These are phyloP conservation scores for Celastrina argiolus DNA, from an alignment of 2,888 invertebrate species.

Conservation along the genomic window DNA sequence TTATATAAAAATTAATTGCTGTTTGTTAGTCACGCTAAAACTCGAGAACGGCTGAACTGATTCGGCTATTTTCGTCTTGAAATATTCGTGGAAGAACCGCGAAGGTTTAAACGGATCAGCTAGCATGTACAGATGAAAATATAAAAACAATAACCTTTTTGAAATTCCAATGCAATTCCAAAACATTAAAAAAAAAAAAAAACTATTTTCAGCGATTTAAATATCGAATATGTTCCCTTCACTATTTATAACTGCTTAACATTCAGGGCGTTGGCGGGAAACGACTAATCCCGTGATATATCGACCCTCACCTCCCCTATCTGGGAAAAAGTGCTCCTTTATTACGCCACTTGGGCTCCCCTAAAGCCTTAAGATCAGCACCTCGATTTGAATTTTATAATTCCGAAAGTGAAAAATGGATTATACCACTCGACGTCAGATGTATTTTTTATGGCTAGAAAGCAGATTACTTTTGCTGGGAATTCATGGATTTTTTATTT, in stretches of 20 bases:
- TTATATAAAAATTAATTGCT: too few species aligned
- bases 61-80: too few species aligned
- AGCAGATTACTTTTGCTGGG: neutral
- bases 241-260: slow-evolving; percentile 50
- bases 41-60: too few species aligned
- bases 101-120: too few species aligned
- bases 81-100: too few species aligned
- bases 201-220: neutral
- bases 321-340: slow-evolving; percentile 68
- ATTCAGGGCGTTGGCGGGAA: slow-evolving; percentile 62
- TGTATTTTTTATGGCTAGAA: neutral
- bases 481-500: neutral
- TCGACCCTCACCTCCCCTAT: slow-evolving; percentile 71
- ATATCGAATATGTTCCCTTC: slow-evolving; percentile 41
- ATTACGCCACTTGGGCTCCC: slow-evolving; percentile 53
- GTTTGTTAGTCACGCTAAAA: too few species aligned
- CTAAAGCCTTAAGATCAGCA: slow-evolving; percentile 34
- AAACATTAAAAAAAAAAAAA: too few species aligned
- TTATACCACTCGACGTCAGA: neutral
- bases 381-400: slow-evolving; percentile 19
- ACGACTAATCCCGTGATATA: slow-evolving; percentile 75
- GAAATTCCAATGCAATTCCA: too few species aligned
- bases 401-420: slow-evolving; percentile 8
- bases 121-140: too few species aligned
- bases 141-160: too few species aligned